phyloP scores from a whole-genome alignment of 2,797 vertebrate species.

The Helicolenus hilgendorfi region DNA sequence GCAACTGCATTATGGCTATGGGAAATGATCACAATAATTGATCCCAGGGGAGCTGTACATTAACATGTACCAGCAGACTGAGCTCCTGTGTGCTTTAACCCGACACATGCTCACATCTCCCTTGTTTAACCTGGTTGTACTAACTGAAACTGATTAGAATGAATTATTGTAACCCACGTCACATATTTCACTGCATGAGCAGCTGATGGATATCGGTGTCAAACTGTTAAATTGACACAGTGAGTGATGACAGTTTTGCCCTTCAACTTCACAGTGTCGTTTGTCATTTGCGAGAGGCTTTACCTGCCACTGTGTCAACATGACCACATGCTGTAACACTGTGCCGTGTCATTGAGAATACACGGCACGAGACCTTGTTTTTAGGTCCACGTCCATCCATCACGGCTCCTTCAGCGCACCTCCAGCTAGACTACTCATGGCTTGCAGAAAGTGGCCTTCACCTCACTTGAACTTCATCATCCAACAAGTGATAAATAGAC shows the following conservation, averaged over 20 bases:
- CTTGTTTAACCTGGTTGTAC: slow-evolving; percentile 12
- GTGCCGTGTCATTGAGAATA: slow-evolving; percentile 43
- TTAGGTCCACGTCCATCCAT: slow-evolving; percentile 69
- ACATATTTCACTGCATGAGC: slow-evolving; percentile 12
- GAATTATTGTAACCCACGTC: slow-evolving; percentile 31
- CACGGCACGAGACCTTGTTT: slow-evolving; percentile 59
- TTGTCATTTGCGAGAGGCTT: slow-evolving; percentile 63
- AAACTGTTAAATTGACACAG: slow-evolving; percentile 56
- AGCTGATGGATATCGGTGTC: slow-evolving; percentile 74
- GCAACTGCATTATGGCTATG: neutral
- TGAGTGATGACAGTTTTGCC: slow-evolving; percentile 71
- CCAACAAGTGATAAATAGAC: neutral
- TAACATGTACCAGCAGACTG: neutral
- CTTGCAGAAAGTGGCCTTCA: slow-evolving; percentile 41
- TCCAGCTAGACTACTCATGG: neutral
- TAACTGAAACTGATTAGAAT: slow-evolving; percentile 33
- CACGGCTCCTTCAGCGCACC: slow-evolving; percentile 44
- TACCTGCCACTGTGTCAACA: slow-evolving; percentile 61
- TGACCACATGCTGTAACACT: slow-evolving; percentile 34
- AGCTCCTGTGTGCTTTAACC: neutral
- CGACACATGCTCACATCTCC: neutral
- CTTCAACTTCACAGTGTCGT: slow-evolving; percentile 65
- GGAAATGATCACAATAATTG: neutral
- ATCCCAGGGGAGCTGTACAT: neutral
- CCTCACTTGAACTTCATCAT: slow-evolving; percentile 31